Conservation (phyloP, 2,113 vertebrate species). For the human region DNA sequence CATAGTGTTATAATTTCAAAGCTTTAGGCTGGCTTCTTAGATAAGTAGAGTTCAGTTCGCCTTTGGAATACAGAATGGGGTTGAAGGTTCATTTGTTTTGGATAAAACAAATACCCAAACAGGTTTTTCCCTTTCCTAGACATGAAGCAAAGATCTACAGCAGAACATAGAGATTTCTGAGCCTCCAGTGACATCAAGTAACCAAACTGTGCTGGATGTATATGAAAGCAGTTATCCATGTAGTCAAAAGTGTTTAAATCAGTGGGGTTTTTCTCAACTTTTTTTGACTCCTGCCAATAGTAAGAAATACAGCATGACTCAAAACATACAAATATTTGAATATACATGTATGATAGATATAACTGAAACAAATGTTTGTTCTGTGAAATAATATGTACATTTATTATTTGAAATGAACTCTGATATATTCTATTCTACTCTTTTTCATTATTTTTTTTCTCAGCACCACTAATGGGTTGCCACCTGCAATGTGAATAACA, state of each 20-base stretch:
- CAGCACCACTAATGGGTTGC: background rate
- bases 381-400: background rate
- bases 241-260: background rate
- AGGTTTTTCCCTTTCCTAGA: background rate
- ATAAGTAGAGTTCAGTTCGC: constrained; percentile 15
- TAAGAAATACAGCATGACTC: background rate
- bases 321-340: background rate
- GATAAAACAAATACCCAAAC: background rate
- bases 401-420: constrained; percentile 50
- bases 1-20: constrained; percentile 40
- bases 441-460: constrained; percentile 31
- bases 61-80: background rate
- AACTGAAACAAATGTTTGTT: constrained; percentile 6
- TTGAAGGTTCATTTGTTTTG: background rate
- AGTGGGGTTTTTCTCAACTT: background rate
- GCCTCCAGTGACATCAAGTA: background rate
- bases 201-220: background rate
- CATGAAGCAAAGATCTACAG: background rate
- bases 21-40: background rate
- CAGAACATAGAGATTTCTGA: constrained; percentile 3
- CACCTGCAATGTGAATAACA: background rate
- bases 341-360: background rate
- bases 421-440: background rate
- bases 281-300: background rate
- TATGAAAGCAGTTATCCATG: background rate